Base-by-base conservation (phyloP, 2,888 invertebrate genomes). In the Lasius platythorax region DNA sequence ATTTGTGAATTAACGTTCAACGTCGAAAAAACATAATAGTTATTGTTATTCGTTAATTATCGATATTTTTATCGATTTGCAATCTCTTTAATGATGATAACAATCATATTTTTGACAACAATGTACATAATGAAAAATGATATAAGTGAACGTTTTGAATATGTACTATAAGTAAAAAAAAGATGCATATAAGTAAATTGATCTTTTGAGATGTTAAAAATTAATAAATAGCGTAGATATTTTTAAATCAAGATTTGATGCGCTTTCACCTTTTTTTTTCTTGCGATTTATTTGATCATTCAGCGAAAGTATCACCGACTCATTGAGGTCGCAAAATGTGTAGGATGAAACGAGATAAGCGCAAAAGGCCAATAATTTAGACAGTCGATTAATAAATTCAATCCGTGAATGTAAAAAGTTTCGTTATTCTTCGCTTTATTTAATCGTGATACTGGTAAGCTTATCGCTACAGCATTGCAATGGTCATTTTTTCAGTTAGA, bases 381-480 rank as follows among this genome's bases (percentile, higher is more conserved):
- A 50, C 84, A 85, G 89, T 90, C 85, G 86, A 87, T 90, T 84
- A 85, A 87, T 82, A 66, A 84, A 84, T 90, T 85, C 86, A 86
- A 91, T 91, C 91, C 89, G 90, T 89, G 87, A 92, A 89, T 88
- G 70, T 82, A 84, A 73, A 87, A 88, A 83, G 82, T 88, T 82
- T 85, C 88, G 85, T 73, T 75, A 81, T 84, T 43, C 3, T 23
- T n/a, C 53, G n/a, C 8, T 9, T 40, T 30, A 58, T 70, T 30
- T 28, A 78, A 43, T 58, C n/a, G 12, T 18, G 30, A 40, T 18
- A 3, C 0, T 11, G 53, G 8, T 3, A 0, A 68, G 9, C 15
- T 68, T 28, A 3, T 15, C 37, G 50, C 15, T 37, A 18, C 18
- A 40, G 18, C 58, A 40, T 66, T 40, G n/a, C 40, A 40, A 8